These are phyloP conservation scores for Temnothorax rugatulus DNA, from an alignment of 2,888 invertebrate genomes.

Conservation along the genomic window DNA sequence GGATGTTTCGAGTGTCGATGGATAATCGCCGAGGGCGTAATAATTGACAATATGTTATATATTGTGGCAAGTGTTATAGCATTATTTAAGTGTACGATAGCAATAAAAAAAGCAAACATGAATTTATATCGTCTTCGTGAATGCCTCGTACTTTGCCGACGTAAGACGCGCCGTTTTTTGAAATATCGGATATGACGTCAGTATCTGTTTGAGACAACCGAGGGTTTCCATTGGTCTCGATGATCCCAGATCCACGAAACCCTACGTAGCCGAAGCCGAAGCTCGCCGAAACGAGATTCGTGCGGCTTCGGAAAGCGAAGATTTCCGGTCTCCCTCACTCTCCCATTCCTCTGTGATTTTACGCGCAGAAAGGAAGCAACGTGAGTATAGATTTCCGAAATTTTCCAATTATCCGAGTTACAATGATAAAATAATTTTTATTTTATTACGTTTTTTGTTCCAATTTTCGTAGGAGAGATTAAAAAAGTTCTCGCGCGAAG, in stretches of 20 bases:
- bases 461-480: not conserved
- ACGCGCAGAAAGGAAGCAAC: not conserved
- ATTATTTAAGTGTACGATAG: constrained; percentile 83
- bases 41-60: constrained; percentile 72
- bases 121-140: not conserved
- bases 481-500: not conserved
- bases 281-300: no score
- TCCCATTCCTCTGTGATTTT: not conserved
- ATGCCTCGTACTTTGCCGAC: not conserved
- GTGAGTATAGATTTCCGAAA: not conserved
- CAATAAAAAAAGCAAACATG: constrained; percentile 74
- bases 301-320: no score
- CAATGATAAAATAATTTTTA: not conserved
- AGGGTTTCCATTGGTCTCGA: not conserved
- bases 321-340: no score
- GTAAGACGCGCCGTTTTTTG: not conserved
- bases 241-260: not conserved
- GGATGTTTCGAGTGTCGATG: constrained; percentile 57
- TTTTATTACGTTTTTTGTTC: not conserved
- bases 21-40: constrained; percentile 65
- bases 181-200: constrained; percentile 12
- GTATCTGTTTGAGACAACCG: not conserved
- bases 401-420: not conserved
- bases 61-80: constrained; percentile 79
- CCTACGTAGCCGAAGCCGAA: no score